Percentiles rank a stretch among this genome's conserved stretches.
phyloP scores from a whole-genome alignment of 2,797 vertebrate genomes.

The Siniperca undulata region DNA sequence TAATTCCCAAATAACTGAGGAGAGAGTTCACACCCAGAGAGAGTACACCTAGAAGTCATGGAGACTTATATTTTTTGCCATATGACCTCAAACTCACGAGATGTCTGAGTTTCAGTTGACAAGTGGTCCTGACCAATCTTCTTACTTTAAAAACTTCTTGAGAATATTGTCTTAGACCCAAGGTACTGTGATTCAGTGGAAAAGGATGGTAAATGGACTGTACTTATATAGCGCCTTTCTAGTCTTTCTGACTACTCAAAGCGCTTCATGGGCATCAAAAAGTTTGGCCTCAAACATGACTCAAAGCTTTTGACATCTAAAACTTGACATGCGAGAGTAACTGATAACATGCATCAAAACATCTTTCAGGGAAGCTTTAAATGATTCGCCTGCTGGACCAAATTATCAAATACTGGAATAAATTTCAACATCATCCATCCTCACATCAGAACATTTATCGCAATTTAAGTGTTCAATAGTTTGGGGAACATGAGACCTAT shows the following conservation, averaged over 20 bases:
- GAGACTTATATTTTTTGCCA: neutral
- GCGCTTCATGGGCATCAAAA: neutral
- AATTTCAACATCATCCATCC: neutral
- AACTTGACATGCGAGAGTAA: neutral
- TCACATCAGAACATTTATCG: neutral
- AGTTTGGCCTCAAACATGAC: neutral
- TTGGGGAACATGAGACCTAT: neutral
- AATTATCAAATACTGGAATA: neutral
- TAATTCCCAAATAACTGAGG: neutral
- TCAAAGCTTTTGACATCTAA: neutral
- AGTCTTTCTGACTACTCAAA: too few species aligned
- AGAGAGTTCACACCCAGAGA: neutral
- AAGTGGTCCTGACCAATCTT: neutral
- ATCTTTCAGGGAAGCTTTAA: neutral
- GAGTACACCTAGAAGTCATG: neutral
- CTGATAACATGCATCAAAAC: neutral
- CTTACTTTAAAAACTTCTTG: neutral
- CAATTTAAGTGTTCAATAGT: neutral
- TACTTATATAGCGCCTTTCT: too few species aligned
- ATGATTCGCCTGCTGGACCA: constrained; percentile 6
- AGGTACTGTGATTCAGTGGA: neutral
- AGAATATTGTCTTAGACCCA: neutral
- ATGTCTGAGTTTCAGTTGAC: neutral
- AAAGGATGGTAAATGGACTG: neutral
- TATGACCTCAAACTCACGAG: neutral